A percentile compares a stretch with the other conserved stretches of the same genome.
phyloP scores from a whole-genome alignment of 2,113 vertebrate species.

The Psilopogon haemacephalus region DNA sequence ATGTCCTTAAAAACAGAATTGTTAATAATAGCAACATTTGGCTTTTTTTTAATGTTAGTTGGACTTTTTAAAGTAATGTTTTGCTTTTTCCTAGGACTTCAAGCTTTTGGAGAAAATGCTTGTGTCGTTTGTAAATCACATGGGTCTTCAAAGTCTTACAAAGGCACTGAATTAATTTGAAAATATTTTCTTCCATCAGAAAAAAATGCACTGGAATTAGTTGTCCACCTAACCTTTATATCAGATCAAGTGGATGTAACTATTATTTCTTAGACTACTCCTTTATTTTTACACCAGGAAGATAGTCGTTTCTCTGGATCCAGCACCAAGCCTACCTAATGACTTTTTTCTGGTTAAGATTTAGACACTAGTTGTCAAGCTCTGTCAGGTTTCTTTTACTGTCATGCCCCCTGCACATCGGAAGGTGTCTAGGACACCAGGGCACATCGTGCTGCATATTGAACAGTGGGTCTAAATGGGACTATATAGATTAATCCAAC shows the following conservation, averaged over 20 bases:
- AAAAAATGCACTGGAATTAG: not conserved
- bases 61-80: not conserved
- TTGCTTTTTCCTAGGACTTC: not conserved
- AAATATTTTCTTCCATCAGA: not conserved
- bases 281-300: not conserved
- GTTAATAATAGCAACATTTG: not conserved
- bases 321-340: not conserved
- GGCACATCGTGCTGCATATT: not conserved
- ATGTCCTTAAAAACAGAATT: not conserved
- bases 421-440: not conserved
- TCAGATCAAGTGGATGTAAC: not conserved
- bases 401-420: not conserved
- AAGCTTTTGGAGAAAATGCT: not conserved
- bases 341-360: not conserved
- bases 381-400: not conserved
- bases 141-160: not conserved
- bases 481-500: not conserved
- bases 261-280: not conserved
- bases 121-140: accelerated
- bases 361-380: not conserved
- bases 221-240: not conserved
- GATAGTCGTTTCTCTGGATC: accelerated
- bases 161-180: not conserved
- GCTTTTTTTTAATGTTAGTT: not conserved
- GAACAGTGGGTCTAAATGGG: not conserved